Conservation (phyloP, 2,888 invertebrate species). For the Embidobia sp. region DNA sequence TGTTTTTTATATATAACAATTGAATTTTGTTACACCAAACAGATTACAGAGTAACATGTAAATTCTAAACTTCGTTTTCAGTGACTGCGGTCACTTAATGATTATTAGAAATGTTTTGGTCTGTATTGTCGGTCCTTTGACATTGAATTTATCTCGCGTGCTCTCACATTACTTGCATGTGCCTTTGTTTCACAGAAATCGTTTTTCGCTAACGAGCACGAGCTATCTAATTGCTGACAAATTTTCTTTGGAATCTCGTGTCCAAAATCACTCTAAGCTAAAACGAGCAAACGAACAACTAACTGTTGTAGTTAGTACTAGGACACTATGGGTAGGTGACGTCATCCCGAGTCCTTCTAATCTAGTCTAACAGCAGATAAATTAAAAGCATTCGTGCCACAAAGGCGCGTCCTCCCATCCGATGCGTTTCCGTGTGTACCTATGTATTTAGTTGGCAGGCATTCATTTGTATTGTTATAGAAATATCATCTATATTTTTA, state of each 20-base stretch:
- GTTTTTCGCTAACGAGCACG: slow-evolving; percentile 66
- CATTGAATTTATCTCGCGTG: slow-evolving; percentile 63
- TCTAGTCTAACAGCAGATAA: slow-evolving; percentile 72
- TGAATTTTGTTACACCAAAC: slow-evolving; percentile 16
- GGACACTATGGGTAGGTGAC: slow-evolving; percentile 63
- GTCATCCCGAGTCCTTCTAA: slow-evolving; percentile 69
- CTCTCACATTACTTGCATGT: slow-evolving; percentile 65
- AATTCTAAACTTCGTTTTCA: slow-evolving; percentile 53
- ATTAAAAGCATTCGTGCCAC: slow-evolving; percentile 75
- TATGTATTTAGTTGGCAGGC: slow-evolving; percentile 70
- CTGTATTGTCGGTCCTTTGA: slow-evolving; percentile 63
- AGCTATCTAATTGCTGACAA: slow-evolving; percentile 67
- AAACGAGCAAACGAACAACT: slow-evolving; percentile 59
- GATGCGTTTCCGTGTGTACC: slow-evolving; percentile 39
- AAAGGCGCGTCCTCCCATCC: slow-evolving; percentile 69
- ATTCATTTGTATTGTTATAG: slow-evolving; percentile 29
- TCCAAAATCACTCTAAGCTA: slow-evolving; percentile 65
- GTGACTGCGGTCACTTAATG: slow-evolving; percentile 45
- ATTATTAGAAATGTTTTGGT: slow-evolving; percentile 65
- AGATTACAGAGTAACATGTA: slow-evolving; percentile 41
- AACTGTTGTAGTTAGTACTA: too few species aligned
- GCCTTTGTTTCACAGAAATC: slow-evolving; percentile 56
- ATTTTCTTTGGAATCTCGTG: slow-evolving; percentile 70
- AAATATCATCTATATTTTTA: slow-evolving; percentile 29
- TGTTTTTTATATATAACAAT: too few species aligned